Evolutionary conservation across 2,797 vertebrate species (phyloP), one percentile per base, ranked within the genome.

Genomic region (Danio choprae): DNA sequence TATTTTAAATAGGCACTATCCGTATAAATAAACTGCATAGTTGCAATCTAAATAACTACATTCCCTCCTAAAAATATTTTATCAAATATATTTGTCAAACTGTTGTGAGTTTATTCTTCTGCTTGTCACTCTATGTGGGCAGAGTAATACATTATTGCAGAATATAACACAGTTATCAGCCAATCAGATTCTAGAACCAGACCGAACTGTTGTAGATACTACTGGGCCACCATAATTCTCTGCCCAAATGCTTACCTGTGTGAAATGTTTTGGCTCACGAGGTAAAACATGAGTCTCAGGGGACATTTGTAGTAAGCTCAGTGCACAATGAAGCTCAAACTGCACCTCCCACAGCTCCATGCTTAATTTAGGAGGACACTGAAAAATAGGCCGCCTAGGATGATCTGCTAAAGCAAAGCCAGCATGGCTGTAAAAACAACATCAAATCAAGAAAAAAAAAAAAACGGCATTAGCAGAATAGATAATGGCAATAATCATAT

Each of bases 361-460:
- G 86, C 91, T 89, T 91, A 91, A 91, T 90, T 81, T 86, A 90
- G 60, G 84, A 86, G 80, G 84, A 84, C 83, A 79, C 77, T 89
- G 89, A 92, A 87, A 90, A 90, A 92, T 88, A 81, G 81, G 51
- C 77, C 53, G 55, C 69, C 79, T 85, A 78, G 83, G 55, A 83
- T 86, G 84, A 83, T 85, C 84, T 86, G 71, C 77, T 84, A 77
- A 83, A 76, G 60, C 83, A 85, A 89, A 88, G 4, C 87, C 85
- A 87, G 88, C 73, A 22, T 67, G 51, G 8, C 79, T 73, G 65
- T 60, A 80, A 87, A 82, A 86, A 84, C 60, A 63, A 75, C 74
- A 59, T 62, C 62, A n/a, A n/a, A n/a, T n/a, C n/a, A n/a, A n/a
- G n/a, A n/a, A n/a, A n/a, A n/a, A n/a, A n/a, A n/a, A n/a, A n/a